Evolutionary conservation across 2,113 vertebrate species (phyloP).

Genomic region (Miniopterus natalensis): DNA sequence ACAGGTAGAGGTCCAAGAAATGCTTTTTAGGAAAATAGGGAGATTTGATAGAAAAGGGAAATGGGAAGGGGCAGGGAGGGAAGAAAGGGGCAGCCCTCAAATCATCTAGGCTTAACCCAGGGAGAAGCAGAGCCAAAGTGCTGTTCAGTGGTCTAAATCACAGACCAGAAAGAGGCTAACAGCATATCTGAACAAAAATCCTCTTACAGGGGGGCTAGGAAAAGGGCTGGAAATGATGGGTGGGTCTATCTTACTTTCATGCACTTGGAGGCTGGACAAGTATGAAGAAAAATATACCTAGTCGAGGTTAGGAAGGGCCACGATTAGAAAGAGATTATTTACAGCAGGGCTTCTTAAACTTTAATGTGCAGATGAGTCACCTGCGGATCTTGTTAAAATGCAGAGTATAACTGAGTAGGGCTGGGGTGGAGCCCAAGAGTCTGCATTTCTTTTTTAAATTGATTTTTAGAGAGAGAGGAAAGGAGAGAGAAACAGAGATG

Average conservation of each 20-base stretch:
- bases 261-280: background rate
- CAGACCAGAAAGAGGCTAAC: background rate
- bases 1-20: background rate
- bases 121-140: background rate
- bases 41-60: conserved; percentile 15
- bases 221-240: background rate
- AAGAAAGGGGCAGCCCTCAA: background rate
- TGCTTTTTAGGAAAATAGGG: background rate
- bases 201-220: background rate
- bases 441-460: background rate
- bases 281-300: background rate
- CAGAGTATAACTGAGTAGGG: conserved; percentile 16
- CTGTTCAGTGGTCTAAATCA: background rate
- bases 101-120: background rate
- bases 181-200: background rate
- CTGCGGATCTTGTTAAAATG: background rate
- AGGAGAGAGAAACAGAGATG: too few species aligned
- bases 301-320: background rate
- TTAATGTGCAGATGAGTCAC: background rate
- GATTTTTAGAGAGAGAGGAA: too few species aligned
- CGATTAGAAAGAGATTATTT: background rate
- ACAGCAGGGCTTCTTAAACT: background rate
- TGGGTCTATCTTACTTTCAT: background rate
- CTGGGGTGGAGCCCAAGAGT: background rate
- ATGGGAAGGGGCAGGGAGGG: background rate